Base-by-base conservation (phyloP, 2,797 vertebrate genomes). In the Meda fulgida region DNA sequence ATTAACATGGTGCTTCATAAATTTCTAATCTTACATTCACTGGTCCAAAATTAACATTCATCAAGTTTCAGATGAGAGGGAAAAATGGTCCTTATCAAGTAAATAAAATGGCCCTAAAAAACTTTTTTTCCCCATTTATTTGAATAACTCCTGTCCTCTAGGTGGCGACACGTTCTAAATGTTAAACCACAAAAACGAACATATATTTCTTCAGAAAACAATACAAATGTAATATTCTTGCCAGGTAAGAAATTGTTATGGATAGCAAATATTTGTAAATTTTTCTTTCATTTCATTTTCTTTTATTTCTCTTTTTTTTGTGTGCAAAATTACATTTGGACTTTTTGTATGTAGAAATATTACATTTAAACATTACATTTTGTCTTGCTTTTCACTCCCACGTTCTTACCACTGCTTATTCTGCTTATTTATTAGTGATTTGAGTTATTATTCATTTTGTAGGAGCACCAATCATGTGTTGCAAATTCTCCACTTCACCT, bases 391-490 rank as follows among this genome's bases (percentile, higher is more conserved):
- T 36, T n/a, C 19, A 53, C 46, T 18, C 8, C 16, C 46, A 53
- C 4, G 11, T 69, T 69, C 43, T 26, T 19, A n/a, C n/a, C 34
- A 16, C 6, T 77, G 14, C 65, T 36, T 78, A 58, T 84, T 70
- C 63, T 31, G 34, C 31, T 29, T 77, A 46, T 84, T 31, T 58
- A 55, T 69, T 58, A 29, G 19, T 78, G 26, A 26, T 60, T 60
- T 70, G 10, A 60, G 69, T 60, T 78, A 78, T 78, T 71, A 78
- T 78, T 70, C 71, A 55, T 46, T 67, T 83, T 75, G 73, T 29
- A 16, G 26, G 21, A 21, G 26, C 21, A 18, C 53, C 21, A 75
- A 75, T 75, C 23, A 40, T 83, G 34, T 16, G 78, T 66, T 51
- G 65, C 6, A 26, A 55, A 76, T 75, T 83, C 58, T 70, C 65